Conservation (phyloP, 1,140 invertebrate species). For the Orchestia grillus region DNA sequence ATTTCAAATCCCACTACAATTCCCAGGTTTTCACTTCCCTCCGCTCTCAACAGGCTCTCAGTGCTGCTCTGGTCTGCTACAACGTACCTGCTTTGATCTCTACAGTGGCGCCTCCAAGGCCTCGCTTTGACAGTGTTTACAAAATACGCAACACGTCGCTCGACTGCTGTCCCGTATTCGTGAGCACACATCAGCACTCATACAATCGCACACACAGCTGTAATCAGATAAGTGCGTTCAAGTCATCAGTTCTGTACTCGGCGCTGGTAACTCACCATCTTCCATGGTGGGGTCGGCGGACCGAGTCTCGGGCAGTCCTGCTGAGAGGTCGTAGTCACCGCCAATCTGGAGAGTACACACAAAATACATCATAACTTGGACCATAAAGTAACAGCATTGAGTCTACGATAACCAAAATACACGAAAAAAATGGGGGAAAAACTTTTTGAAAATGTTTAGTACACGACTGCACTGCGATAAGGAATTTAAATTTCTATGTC, state of each 20-base stretch:
- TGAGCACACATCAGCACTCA: not conserved
- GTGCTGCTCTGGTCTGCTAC: too few relatives aligned
- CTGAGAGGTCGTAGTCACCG: not conserved
- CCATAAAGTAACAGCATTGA: not conserved
- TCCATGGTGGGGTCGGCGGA: conserved; percentile 38
- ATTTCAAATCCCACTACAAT: too few relatives aligned
- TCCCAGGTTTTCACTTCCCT: too few relatives aligned
- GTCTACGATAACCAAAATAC: not conserved
- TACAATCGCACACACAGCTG: not conserved
- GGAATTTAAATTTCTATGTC: not conserved
- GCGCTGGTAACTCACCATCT: not conserved
- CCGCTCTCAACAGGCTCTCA: too few relatives aligned
- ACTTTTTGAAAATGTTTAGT: not conserved
- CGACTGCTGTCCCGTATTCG: not conserved
- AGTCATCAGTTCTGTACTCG: not conserved
- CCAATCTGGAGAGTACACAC: not conserved
- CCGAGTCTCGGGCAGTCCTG: conserved; percentile 9
- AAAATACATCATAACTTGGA: not conserved
- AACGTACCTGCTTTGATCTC: too few relatives aligned
- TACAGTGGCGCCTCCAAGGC: not conserved
- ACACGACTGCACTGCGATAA: not conserved
- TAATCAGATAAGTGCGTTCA: not conserved
- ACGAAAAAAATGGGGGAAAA: not conserved
- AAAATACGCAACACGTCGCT: not conserved
- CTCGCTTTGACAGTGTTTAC: not conserved